Conservation (phyloP, 2,113 vertebrate genomes). For the Tragelaphus scriptus region DNA sequence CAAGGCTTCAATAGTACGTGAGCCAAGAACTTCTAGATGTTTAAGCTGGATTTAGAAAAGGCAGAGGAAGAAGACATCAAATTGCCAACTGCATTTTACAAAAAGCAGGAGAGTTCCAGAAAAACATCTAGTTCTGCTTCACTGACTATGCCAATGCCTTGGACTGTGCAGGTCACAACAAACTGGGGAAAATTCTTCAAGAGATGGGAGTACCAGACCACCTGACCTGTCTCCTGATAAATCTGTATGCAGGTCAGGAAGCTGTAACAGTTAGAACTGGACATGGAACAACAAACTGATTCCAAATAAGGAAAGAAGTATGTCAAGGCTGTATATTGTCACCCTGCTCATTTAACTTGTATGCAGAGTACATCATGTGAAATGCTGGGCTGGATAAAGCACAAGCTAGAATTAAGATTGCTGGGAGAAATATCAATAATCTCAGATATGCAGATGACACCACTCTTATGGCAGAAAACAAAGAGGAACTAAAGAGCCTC, state of each 20-base stretch:
- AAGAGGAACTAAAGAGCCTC: neutral
- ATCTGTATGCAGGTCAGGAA: neutral
- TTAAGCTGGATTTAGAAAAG: neutral
- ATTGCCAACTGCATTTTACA: neutral
- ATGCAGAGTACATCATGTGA: neutral
- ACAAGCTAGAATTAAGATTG: neutral
- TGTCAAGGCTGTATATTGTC: neutral
- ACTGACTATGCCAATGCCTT: neutral
- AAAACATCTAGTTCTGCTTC: neutral
- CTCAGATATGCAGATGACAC: neutral
- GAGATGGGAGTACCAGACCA: neutral
- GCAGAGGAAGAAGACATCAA: neutral
- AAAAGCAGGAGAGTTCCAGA: neutral
- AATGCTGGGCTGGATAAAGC: neutral
- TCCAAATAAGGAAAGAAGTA: neutral
- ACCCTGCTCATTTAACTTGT: neutral
- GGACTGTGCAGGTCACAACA: neutral
- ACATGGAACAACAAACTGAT: neutral
- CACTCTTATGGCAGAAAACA: neutral
- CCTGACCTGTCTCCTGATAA: neutral
- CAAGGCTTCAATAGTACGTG: accelerated
- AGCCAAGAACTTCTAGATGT: neutral
- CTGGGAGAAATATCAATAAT: neutral
- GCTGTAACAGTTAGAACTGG: neutral
- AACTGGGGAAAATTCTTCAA: neutral